These are phyloP conservation scores for Abscondita cerata DNA, from an alignment of 2,888 invertebrate species.

Conservation along the genomic window DNA sequence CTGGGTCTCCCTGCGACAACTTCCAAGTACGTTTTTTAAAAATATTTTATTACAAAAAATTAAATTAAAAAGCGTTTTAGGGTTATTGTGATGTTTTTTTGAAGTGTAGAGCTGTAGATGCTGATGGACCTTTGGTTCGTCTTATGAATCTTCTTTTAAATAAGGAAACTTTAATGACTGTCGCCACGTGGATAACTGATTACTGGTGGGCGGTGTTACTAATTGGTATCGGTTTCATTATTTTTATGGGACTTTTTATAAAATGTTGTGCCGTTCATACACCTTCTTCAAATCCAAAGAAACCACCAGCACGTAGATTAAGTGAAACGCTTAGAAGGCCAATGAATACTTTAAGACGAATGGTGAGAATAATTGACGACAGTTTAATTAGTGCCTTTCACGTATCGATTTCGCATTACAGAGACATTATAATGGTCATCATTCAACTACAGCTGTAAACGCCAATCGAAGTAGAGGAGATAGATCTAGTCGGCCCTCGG, in stretches of 20 bases:
- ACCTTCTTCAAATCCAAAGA: slow-evolving; percentile 97
- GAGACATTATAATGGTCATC: slow-evolving; percentile 43
- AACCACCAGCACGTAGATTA: slow-evolving; percentile 91
- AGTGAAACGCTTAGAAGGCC: slow-evolving; percentile 90
- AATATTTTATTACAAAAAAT: no score
- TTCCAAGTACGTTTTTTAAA: slow-evolving; percentile 74
- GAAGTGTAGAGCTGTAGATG: slow-evolving; percentile 97
- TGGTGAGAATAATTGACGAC: slow-evolving; percentile 63
- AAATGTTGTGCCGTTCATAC: slow-evolving; percentile 99
- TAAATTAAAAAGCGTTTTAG: slow-evolving; percentile 59
- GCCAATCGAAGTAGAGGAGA: slow-evolving; percentile 53
- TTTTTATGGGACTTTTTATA: slow-evolving; percentile 97
- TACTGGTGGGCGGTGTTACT: slow-evolving; percentile 96
- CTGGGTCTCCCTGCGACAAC: slow-evolving; percentile 98
- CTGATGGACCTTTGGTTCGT: slow-evolving; percentile 95
- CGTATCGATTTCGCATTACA: not conserved
- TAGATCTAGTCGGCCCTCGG: slow-evolving; percentile 56
- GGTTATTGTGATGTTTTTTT: slow-evolving; percentile 99
- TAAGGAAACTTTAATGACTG: slow-evolving; percentile 83
- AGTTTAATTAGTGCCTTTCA: not conserved
- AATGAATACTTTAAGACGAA: slow-evolving; percentile 88
- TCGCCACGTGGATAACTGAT: slow-evolving; percentile 94
- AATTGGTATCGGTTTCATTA: slow-evolving; percentile 88
- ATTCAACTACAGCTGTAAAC: slow-evolving; percentile 46
- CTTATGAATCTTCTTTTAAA: slow-evolving; percentile 95